Evolutionary conservation across 2,797 vertebrate species (phyloP).

Genomic region (Hirundo rustica): DNA sequence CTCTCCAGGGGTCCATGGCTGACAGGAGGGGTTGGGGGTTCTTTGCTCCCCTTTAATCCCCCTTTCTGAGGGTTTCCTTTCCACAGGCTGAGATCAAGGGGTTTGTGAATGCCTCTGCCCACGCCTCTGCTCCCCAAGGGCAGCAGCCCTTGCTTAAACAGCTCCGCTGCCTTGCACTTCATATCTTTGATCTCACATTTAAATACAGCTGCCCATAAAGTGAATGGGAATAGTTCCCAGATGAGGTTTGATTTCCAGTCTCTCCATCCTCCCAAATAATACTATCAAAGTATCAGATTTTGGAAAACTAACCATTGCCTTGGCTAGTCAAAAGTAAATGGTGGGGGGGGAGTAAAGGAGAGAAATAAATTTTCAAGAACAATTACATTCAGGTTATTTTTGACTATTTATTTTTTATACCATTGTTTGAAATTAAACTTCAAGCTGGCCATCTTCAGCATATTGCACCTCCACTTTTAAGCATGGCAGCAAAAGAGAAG

Average conservation of each 20-base stretch:
- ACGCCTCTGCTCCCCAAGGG: background rate
- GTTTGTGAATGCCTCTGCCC: background rate
- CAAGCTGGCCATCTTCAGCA: background rate
- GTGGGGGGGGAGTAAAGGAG: background rate
- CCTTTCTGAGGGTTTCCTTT: conserved; percentile 10
- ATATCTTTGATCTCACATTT: conserved; percentile 4
- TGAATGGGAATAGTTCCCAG: background rate
- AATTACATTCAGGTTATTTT: background rate
- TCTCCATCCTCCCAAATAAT: background rate
- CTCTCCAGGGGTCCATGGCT: background rate
- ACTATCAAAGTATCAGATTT: background rate
- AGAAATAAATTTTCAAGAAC: background rate
- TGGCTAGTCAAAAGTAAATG: background rate
- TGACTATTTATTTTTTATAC: background rate
- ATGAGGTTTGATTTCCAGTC: background rate
- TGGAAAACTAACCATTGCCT: background rate
- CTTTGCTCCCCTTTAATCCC: conserved; percentile 20
- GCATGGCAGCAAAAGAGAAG: background rate
- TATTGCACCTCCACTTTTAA: background rate
- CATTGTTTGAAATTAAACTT: conserved; percentile 6
- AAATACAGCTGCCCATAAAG: conserved; percentile 10
- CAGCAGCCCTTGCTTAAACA: background rate
- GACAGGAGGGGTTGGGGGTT: background rate
- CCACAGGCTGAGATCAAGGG: conserved; percentile 4
- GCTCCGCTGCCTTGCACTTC: background rate